Evolutionary conservation across 2,797 vertebrate species (phyloP).

Genomic region (Notolabrus celidotus): DNA sequence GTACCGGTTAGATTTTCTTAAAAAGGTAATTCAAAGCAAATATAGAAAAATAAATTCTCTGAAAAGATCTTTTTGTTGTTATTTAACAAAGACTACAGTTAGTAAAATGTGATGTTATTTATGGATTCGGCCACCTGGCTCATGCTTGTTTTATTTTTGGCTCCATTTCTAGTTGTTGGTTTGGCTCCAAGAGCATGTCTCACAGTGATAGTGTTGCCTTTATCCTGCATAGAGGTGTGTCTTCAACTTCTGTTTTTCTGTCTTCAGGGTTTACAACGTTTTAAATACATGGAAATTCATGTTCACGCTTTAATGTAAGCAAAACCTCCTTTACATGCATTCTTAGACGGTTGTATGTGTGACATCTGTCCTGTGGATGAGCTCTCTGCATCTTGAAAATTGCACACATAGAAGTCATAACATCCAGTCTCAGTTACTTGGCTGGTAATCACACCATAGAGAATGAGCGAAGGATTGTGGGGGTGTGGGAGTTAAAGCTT

Average conservation of each 20-base stretch:
- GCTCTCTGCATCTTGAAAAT: conserved; percentile 13
- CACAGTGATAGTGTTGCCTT: background rate
- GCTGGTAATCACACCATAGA: conserved; percentile 19
- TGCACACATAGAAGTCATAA: too few species aligned
- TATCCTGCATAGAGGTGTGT: background rate
- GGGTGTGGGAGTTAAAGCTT: background rate
- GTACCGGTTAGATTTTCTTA: too few species aligned
- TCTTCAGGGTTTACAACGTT: background rate
- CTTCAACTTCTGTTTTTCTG: background rate
- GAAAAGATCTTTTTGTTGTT: conserved; percentile 37
- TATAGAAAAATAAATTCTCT: conserved; percentile 16
- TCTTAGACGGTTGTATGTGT: conserved; percentile 5
- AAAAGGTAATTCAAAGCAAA: conserved; percentile 17
- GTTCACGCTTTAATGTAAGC: background rate
- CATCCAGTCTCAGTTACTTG: conserved; percentile 27
- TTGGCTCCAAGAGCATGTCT: conserved; percentile 2
- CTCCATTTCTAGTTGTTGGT: background rate
- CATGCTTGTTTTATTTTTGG: conserved; percentile 40
- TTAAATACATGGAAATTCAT: background rate
- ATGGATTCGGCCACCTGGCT: background rate
- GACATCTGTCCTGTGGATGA: conserved; percentile 14
- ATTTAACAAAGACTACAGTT: conserved; percentile 24
- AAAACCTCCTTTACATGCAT: background rate
- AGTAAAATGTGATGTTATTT: conserved; percentile 30
- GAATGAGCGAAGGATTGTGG: background rate